Evolutionary conservation across 2,797 vertebrate genomes (phyloP), one percentile per base, ranked within the genome.

Genomic region (Apogon talboti): DNA sequence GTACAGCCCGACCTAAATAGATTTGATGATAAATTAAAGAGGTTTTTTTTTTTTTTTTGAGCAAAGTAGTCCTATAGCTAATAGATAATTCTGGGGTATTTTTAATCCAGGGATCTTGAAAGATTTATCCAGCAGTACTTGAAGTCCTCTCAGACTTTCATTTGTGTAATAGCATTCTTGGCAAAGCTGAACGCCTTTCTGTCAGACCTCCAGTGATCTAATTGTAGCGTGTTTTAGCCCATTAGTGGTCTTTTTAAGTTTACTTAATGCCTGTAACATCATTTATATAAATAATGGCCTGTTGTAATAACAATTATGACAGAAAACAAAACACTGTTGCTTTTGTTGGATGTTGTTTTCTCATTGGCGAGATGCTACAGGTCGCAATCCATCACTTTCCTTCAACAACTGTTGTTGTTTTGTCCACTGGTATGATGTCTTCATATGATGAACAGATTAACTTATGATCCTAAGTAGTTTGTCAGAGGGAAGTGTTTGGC

Each of bases 131-230:
- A 71, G n/a, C 24, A 70, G 47, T 51, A 66, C 57, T 47, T 68
- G 45, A 80, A 50, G 50, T 74, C 68, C 49, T 80, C 69, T 68
- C 75, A 64, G 71, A 43, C 45, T 79, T 88, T 89, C 41, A 88
- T 91, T 83, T 84, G 64, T 65, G 41, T 86, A 87, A 90, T 55
- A 71, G 87, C 71, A 81, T 89, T 91, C 73, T 88, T 90, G 87
- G 87, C 84, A 89, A 62, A 11, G 64, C 49, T 10, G 58, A 73
- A 15, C n/a, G 46, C 45, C 14, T 40, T 49, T 71, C 48, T 77
- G 74, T 76, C 64, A 47, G 71, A 78, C 78, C 74, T 57, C 74
- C 70, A 65, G 10, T 81, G 70, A 87, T 87, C 55, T 73, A 77
- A 87, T 79, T 82, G 63, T 74, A 54, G 55, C 69, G 42, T 67